Percentiles rank a stretch among this genome's conserved stretches.
phyloP scores from a whole-genome alignment of 2,113 vertebrate genomes.

The Varanus salvator region DNA sequence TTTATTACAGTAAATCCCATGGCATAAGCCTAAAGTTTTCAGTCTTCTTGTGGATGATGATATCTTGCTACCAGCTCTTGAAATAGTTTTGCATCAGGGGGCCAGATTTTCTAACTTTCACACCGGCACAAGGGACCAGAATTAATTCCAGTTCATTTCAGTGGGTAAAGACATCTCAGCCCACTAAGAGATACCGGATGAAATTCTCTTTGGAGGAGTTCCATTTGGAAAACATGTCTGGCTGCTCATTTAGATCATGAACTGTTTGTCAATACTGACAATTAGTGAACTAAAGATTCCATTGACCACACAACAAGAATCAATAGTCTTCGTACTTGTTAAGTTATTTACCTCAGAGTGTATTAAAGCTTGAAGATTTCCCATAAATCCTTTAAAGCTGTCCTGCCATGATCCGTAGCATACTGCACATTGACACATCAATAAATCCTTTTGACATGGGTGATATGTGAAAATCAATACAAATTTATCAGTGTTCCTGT shows the following conservation, averaged over 20 bases:
- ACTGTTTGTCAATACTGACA: slow-evolving; percentile 83
- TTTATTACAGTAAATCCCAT: too few relatives aligned
- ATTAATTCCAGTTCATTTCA: neutral
- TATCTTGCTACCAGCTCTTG: too few relatives aligned
- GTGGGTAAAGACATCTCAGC: neutral
- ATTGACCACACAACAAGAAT: slow-evolving; percentile 82
- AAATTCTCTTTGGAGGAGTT: slow-evolving; percentile 60
- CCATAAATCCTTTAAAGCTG: slow-evolving; percentile 85
- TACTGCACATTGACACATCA: slow-evolving; percentile 86
- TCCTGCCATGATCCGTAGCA: slow-evolving; percentile 78
- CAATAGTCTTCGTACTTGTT: slow-evolving; percentile 76
- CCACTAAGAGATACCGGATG: neutral
- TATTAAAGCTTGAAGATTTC: slow-evolving; percentile 87
- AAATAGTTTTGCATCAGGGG: too few relatives aligned
- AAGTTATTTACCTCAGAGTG: slow-evolving; percentile 86
- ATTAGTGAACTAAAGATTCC: slow-evolving; percentile 84
- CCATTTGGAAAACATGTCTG: slow-evolving; percentile 65
- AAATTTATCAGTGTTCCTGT: slow-evolving; percentile 87
- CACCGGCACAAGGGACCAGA: too few relatives aligned
- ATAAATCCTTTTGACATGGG: slow-evolving; percentile 91
- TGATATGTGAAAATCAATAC: slow-evolving; percentile 92
- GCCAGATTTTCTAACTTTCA: too few relatives aligned
- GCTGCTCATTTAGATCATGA: slow-evolving; percentile 82
- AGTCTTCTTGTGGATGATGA: too few relatives aligned
- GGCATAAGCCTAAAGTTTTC: too few relatives aligned